Percentiles rank a stretch among this genome's conserved stretches.
Evolutionary conservation across 2,888 invertebrate genomes (phyloP).

Genomic region (Chesias legatella): DNA sequence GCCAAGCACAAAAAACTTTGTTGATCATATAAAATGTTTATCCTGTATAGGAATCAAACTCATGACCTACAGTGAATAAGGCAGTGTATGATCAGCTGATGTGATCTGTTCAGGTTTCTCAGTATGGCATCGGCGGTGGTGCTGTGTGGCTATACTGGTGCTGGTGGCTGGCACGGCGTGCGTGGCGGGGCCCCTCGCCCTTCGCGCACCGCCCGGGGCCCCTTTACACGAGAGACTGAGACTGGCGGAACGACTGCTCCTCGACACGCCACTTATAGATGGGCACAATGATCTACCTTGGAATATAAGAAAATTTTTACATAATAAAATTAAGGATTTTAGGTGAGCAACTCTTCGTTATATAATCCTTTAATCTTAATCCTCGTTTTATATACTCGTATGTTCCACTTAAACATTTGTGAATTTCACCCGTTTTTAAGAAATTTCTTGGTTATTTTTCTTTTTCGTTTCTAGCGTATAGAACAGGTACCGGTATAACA

Average conservation of each 20-base stretch:
- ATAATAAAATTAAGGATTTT: slow-evolving; percentile 92
- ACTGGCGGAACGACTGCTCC: slow-evolving; percentile 85
- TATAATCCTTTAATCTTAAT: not conserved
- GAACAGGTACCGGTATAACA: too few species aligned
- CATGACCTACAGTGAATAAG: too few species aligned
- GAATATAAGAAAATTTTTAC: slow-evolving; percentile 94
- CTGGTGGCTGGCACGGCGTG: slow-evolving; percentile 89
- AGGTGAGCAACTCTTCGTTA: slow-evolving; percentile 67
- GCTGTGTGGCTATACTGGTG: slow-evolving; percentile 87
- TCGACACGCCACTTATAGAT: slow-evolving; percentile 89
- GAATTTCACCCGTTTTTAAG: too few species aligned
- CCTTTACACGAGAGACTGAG: slow-evolving; percentile 88
- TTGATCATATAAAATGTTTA: too few species aligned
- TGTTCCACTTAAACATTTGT: too few species aligned
- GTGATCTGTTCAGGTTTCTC: slow-evolving; percentile 51
- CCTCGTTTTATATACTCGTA: too few species aligned
- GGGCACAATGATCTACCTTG: slow-evolving; percentile 95
- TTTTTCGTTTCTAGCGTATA: too few species aligned
- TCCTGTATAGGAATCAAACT: too few species aligned
- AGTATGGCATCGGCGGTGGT: slow-evolving; percentile 84
- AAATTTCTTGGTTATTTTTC: too few species aligned
- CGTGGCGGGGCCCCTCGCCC: slow-evolving; percentile 88
- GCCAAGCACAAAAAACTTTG: too few species aligned
- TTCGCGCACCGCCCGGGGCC: slow-evolving; percentile 88
- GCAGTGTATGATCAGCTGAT: slow-evolving; percentile 3